phyloP scores from a whole-genome alignment of 1,140 invertebrate species.

The Ditylenchus dipsaci region DNA sequence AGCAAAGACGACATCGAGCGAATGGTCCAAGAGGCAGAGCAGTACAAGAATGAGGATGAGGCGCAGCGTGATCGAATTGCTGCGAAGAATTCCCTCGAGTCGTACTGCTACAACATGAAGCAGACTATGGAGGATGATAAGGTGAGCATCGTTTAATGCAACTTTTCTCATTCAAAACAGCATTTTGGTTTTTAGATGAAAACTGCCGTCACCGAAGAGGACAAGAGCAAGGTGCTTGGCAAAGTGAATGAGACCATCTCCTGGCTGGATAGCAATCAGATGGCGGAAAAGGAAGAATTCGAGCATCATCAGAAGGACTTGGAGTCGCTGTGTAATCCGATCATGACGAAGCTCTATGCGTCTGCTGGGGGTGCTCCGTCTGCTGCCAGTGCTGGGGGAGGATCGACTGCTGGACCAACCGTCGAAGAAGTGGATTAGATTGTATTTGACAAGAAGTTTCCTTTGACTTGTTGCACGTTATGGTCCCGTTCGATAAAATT shows the following conservation, averaged over 20 bases:
- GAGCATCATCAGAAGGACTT: slow-evolving; percentile 82
- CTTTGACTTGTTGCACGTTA: too few species aligned
- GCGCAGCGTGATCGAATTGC: slow-evolving; percentile 76
- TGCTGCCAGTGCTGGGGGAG: slow-evolving; percentile 52
- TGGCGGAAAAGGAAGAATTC: slow-evolving; percentile 85
- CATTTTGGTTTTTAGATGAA: slow-evolving; percentile 64
- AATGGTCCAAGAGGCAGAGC: slow-evolving; percentile 95
- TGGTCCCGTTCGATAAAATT: too few species aligned
- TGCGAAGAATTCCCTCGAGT: slow-evolving; percentile 83
- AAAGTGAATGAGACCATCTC: slow-evolving; percentile 87
- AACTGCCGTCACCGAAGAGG: slow-evolving; percentile 71
- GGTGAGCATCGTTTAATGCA: background rate
- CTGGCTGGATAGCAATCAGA: slow-evolving; percentile 88
- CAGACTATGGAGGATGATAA: slow-evolving; percentile 70
- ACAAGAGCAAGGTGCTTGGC: slow-evolving; percentile 78
- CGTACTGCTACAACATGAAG: slow-evolving; percentile 88
- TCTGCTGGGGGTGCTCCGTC: slow-evolving; percentile 48
- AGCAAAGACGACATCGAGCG: slow-evolving; percentile 91
- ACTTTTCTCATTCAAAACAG: slow-evolving; percentile 63
- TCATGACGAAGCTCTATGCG: slow-evolving; percentile 64
- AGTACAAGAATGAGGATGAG: slow-evolving; percentile 82
- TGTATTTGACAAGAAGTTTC: too few species aligned
- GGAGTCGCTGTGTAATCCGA: slow-evolving; percentile 77
- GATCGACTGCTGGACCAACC: slow-evolving; percentile 67
- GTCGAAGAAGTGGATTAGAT: slow-evolving; percentile 92